Conservation (phyloP, 2,113 vertebrate species). For the Pontoporia blainvillei region DNA sequence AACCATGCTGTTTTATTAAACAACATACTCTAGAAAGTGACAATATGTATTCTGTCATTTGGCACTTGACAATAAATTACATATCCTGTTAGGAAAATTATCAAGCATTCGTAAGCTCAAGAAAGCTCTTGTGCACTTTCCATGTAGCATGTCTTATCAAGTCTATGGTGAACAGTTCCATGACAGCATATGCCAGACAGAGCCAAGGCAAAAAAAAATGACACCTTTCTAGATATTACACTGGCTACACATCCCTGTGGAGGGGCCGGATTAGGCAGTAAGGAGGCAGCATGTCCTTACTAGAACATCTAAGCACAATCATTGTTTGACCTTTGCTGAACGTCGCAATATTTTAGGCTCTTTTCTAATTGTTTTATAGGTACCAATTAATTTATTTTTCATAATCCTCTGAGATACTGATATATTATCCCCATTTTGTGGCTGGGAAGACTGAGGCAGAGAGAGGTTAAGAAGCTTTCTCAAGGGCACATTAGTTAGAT, state of each 20-base stretch:
- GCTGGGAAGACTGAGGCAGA: neutral
- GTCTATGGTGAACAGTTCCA: neutral
- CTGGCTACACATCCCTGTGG: neutral
- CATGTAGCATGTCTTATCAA: neutral
- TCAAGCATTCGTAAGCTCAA: neutral
- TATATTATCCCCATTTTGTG: neutral
- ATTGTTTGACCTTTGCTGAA: neutral
- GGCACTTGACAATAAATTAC: neutral
- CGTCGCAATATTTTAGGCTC: neutral
- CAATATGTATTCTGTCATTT: neutral
- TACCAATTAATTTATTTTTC: neutral
- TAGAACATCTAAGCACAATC: neutral
- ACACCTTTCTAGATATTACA: neutral
- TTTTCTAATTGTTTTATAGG: neutral
- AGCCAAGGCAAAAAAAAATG: neutral
- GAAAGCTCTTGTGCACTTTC: neutral
- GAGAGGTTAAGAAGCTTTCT: neutral
- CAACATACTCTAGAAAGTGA: neutral
- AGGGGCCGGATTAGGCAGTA: neutral
- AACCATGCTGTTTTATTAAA: constrained; percentile 1
- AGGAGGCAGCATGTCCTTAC: neutral
- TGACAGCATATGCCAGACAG: neutral
- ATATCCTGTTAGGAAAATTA: neutral
- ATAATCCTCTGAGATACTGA: neutral
- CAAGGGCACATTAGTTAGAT: neutral